Conservation (phyloP, 2,113 vertebrate species). For the Chaetops frenatus region DNA sequence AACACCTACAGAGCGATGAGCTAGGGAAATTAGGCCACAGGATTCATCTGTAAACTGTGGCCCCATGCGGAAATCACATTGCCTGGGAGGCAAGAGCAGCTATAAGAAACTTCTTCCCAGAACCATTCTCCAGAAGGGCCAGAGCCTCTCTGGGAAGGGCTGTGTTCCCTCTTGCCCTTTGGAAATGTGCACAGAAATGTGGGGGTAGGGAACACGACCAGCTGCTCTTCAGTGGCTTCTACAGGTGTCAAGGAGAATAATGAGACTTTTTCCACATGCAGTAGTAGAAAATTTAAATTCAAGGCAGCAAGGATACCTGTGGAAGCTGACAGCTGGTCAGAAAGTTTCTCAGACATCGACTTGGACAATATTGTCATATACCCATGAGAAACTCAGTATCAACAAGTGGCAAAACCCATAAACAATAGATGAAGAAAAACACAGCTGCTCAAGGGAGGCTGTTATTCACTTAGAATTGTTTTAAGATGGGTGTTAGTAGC, state of each 20-base stretch:
- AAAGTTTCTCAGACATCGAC: no score
- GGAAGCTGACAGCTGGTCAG: no score
- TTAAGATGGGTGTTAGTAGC: no score
- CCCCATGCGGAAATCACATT: background rate
- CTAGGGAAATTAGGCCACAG: background rate
- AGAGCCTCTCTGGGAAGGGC: background rate
- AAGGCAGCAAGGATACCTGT: background rate
- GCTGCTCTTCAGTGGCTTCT: background rate
- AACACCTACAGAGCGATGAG: background rate
- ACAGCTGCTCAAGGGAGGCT: no score
- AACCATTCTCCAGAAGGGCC: background rate
- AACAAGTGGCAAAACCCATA: no score
- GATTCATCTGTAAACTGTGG: background rate
- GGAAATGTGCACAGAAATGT: background rate
- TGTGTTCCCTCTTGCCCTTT: background rate
- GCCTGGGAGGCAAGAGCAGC: background rate
- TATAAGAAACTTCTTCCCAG: background rate
- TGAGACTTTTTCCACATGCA: background rate
- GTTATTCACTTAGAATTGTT: no score
- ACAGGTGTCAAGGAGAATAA: background rate
- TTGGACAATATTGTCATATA: no score
- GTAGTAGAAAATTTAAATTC: background rate
- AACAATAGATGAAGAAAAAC: no score
- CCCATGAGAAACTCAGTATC: no score
- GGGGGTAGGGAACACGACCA: fast-evolving